Percentiles rank a stretch among this genome's conserved stretches.
These are phyloP conservation scores for Hedya salicella DNA, from an alignment of 2,888 invertebrate species.

Conservation along the genomic window DNA sequence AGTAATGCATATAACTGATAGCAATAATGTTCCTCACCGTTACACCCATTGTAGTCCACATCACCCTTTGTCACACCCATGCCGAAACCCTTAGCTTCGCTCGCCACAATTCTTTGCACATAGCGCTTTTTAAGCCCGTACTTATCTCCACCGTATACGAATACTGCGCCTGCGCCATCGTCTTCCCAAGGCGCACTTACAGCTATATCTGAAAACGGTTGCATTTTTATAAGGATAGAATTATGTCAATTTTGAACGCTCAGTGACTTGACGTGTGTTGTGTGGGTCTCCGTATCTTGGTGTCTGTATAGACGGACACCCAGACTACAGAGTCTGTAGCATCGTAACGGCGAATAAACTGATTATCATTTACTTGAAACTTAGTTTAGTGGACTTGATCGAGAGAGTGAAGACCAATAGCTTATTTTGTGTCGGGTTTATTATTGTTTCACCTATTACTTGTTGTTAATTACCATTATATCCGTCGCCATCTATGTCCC, in stretches of 20 bases:
- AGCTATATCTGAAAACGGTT: constrained; percentile 80
- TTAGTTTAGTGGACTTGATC: too few relatives aligned
- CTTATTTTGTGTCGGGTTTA: too few relatives aligned
- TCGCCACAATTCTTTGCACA: constrained; percentile 80
- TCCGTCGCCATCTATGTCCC: constrained; percentile 88
- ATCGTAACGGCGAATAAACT: too few relatives aligned
- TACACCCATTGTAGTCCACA: constrained; percentile 83
- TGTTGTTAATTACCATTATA: constrained; percentile 78
- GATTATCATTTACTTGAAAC: too few relatives aligned
- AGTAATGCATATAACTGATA: too few relatives aligned
- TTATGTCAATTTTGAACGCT: too few relatives aligned
- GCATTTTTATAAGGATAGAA: not conserved
- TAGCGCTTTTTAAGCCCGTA: constrained; percentile 72
- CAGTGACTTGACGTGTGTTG: too few relatives aligned
- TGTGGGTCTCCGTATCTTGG: too few relatives aligned
- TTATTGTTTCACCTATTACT: too few relatives aligned
- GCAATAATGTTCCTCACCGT: constrained; percentile 73
- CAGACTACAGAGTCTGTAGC: too few relatives aligned
- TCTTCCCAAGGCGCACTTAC: constrained; percentile 88
- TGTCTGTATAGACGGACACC: too few relatives aligned
- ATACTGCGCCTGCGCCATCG: constrained; percentile 84
- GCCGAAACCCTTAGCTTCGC: constrained; percentile 84
- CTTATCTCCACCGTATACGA: constrained; percentile 84
- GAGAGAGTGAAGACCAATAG: too few relatives aligned
- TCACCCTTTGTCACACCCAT: constrained; percentile 85